Base-by-base conservation (phyloP, 2,888 invertebrate species). In the Spilosoma lubricipeda region DNA sequence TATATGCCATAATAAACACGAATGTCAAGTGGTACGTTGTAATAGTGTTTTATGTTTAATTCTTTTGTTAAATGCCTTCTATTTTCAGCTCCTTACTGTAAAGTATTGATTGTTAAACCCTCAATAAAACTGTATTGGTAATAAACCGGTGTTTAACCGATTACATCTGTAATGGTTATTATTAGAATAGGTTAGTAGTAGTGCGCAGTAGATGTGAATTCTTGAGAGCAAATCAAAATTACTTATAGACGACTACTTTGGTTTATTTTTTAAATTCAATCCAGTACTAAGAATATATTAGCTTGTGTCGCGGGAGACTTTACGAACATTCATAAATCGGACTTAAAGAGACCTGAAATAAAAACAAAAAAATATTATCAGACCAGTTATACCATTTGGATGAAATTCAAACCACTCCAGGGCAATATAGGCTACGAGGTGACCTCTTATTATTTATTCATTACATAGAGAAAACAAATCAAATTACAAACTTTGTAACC, bases 1-100 rank as follows among this genome's bases (percentile, higher is more conserved):
- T 18, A 48, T 27, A 73, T 30, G n/a, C 33, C 15, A 45, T 59
- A 59, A 70, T 70, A 73, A 70, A 39, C 73, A 73, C 66, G 45
- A 45, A 45, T 68, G 68, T 68, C 72, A 72, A 72, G 45, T 33
- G 63, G 72, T 63, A 63, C 67, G 63, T 45, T 68, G 68, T 67
- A 70, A 70, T 64, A n/a, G 48, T 45, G 9, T 48, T 64, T 33
- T 45, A 67, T 20, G 67, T 45, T 67, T 59, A 45, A 67, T 67
- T n/a, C 59, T 67, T 67, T 63, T 48, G 33, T 71, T 64, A 71
- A 64, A 48, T 9, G 48, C 45, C n/a, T 30, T 71, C 70, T 70
- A 70, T 70, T 70, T 70, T 63, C 56, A 70, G 59, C 30, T 27
- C 33, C 33, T 48, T 63, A 45, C 59, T 70, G 30, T 71, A 45